Conservation (phyloP, 1,140 invertebrate species). For the Intoshia linei region DNA sequence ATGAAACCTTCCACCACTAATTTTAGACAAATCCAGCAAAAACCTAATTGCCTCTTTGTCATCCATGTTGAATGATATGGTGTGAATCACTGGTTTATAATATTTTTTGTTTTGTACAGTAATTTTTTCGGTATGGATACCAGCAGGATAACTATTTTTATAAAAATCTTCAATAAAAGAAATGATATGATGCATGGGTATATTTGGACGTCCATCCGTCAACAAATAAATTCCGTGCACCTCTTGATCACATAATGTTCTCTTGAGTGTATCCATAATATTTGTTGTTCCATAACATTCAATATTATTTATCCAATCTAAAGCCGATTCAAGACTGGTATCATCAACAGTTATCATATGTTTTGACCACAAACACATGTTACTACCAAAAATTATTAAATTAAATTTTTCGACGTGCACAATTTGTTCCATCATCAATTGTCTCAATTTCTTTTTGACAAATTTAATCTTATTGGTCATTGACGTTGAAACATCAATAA, state of each 20-base stretch:
- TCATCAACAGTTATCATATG: constrained; percentile 17
- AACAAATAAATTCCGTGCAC: constrained; percentile 21
- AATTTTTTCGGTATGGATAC: too few relatives aligned
- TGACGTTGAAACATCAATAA: constrained; percentile 19
- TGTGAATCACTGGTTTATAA: too few relatives aligned
- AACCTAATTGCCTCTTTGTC: constrained; percentile 22
- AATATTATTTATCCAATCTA: constrained; percentile 20
- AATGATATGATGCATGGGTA: constrained; percentile 11
- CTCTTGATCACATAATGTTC: constrained; percentile 15
- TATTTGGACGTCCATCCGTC: constrained; percentile 21
- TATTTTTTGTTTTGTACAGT: too few relatives aligned
- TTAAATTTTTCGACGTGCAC: constrained; percentile 20
- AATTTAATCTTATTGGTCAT: constrained; percentile 19
- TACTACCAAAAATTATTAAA: constrained; percentile 16
- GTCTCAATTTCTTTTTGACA: constrained; percentile 19
- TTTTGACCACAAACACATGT: constrained; percentile 15
- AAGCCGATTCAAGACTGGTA: constrained; percentile 13
- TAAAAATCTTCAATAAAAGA: too few relatives aligned
- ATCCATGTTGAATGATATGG: constrained; percentile 23
- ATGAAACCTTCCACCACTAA: constrained; percentile 18
- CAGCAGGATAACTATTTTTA: too few relatives aligned
- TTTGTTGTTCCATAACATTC: constrained; percentile 20
- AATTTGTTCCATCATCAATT: constrained; percentile 22
- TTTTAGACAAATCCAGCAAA: constrained; percentile 15
- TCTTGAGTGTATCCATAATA: constrained; percentile 16